Base-by-base conservation (phyloP, 2,797 vertebrate species). In the Ataeniobius toweri region DNA sequence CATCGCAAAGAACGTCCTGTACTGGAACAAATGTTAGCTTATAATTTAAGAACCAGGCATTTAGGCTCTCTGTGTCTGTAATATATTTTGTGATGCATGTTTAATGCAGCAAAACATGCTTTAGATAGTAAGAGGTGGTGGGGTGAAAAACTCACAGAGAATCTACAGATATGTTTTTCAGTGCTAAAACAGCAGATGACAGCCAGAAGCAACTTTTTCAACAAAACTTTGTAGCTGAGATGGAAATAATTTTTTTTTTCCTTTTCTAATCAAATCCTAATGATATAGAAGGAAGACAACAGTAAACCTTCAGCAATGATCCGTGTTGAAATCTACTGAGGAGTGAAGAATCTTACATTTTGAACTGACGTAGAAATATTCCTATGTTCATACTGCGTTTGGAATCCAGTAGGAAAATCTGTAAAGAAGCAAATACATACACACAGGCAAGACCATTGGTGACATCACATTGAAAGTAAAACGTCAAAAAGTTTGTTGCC, bases 341-440 rank as follows among this genome's bases (percentile, higher is more conserved):
- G 0, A 71, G 73, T 20, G 13, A 76, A 20, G 9, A 78, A 22
- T 68, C 95, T 96, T 94, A 96, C 96, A 90, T 95, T 88, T 96
- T 96, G 76, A 96, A 96, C 89, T 96, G 96, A 0, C 95, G 95
- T 9, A 97, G 94, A 88, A 97, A 96, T 88, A 97, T 97, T 76
- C 96, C 95, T 78, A 96, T 93, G 83, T 97, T 97, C 96, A 97
- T 97, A 75, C 95, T 96, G 83, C 95, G 95, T 82, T 96, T 96
- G 53, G 96, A 94, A 85, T 96, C 96, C 78, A 97, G 84, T 44
- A 97, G 77, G 28, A 92, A 94, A 81, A 97, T 94, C 96, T 97
- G 87, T 36, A 80, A 85, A 84, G 10, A 86, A 41, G 70, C 10
- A 83, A 1, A 77, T 16, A 77, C 22, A 76, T 1, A 48, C 24